phyloP scores from a whole-genome alignment of 30 jellyfish, hydroid and myxozoan species.

The Hydractinia echinata region DNA sequence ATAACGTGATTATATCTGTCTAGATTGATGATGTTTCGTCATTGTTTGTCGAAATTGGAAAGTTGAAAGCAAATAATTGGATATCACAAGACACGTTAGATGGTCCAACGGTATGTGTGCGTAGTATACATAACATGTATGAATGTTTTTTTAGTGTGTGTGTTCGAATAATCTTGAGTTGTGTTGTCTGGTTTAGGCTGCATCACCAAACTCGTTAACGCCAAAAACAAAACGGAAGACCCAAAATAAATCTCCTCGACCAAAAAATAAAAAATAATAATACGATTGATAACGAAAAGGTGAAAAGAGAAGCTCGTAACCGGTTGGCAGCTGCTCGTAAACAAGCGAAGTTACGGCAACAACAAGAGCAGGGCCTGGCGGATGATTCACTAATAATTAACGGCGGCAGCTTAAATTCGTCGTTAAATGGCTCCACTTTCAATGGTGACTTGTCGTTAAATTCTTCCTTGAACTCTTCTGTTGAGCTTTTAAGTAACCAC shows the following conservation, averaged over 20 bases:
- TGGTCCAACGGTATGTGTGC: neutral
- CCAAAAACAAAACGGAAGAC: constrained; percentile 24
- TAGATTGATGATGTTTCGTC: constrained; percentile 83
- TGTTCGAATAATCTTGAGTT: neutral
- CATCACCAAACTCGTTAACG: constrained; percentile 7
- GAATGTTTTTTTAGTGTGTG: no score
- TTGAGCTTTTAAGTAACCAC: neutral
- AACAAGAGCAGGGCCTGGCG: constrained; percentile 7
- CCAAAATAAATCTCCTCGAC: constrained; percentile 13
- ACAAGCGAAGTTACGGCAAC: constrained; percentile 31
- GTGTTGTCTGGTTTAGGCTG: neutral
- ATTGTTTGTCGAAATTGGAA: constrained; percentile 72
- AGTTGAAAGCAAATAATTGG: constrained; percentile 76
- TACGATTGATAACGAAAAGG: constrained; percentile 32
- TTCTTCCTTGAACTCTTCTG: constrained; percentile 9
- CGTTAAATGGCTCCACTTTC: neutral
- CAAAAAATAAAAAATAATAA: neutral
- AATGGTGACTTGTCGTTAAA: neutral
- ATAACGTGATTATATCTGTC: neutral
- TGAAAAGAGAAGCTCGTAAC: constrained; percentile 35
- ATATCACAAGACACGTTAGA: constrained; percentile 14
- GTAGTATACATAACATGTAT: no score
- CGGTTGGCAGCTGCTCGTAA: constrained; percentile 41
- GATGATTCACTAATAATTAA: neutral
- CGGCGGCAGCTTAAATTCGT: neutral